These are phyloP conservation scores for Nymphalis urticae DNA, from an alignment of 2,888 invertebrate species.

Conservation along the genomic window DNA sequence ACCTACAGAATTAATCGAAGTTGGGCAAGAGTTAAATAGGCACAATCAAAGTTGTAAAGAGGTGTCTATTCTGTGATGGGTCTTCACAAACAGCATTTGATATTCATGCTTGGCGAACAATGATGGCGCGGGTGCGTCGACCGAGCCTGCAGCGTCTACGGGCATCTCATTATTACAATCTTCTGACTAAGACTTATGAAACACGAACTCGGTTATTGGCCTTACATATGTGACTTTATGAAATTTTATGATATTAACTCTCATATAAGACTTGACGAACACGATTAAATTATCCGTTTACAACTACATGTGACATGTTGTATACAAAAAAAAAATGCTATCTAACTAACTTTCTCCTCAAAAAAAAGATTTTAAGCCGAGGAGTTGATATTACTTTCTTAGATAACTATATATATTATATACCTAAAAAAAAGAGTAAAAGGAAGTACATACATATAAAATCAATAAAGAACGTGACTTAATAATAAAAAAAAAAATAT, in stretches of 20 bases:
- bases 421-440: too few relatives aligned
- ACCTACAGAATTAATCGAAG: constrained; percentile 49
- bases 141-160: constrained; percentile 25
- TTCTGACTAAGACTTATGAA: constrained; percentile 14
- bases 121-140: constrained; percentile 37
- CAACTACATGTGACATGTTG: too few relatives aligned
- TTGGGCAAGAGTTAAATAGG: constrained; percentile 56
- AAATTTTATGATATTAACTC: constrained; percentile 4
- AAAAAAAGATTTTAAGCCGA: too few relatives aligned
- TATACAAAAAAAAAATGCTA: too few relatives aligned
- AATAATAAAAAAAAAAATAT: too few relatives aligned
- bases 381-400: too few relatives aligned
- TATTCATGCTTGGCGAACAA: constrained; percentile 57
- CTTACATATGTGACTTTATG: constrained; percentile 10
- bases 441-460: too few relatives aligned
- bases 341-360: too few relatives aligned
- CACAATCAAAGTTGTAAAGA: constrained; percentile 64
- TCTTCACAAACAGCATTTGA: constrained; percentile 61
- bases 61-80: constrained; percentile 49
- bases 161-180: constrained; percentile 24
- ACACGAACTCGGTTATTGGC: constrained; percentile 12
- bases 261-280: too few relatives aligned
- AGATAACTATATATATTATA: too few relatives aligned
- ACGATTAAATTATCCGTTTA: too few relatives aligned
- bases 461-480: too few relatives aligned